Base-by-base conservation (phyloP, 2,113 vertebrate genomes). In the Anolis carolinensis region DNA sequence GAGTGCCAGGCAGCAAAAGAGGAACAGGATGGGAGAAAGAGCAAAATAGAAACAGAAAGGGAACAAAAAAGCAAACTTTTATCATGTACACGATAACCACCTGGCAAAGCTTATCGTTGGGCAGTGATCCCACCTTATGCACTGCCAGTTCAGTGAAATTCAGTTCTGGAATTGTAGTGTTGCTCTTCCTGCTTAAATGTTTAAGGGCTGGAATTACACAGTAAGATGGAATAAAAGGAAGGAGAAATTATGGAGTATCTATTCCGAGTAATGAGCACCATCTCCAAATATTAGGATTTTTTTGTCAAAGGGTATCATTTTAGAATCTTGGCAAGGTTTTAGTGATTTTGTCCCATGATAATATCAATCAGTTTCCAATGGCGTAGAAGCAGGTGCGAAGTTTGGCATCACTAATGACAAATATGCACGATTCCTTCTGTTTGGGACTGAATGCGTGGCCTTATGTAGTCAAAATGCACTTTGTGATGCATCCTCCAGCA, bases 1-100 rank as follows among this genome's bases (percentile, higher is more conserved):
- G 76, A 87, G 70, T 89, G 89, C 86, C 84, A 94, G 89, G 71
- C 20, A 87, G 34, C 70, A 87, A 27, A 88, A 59, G 73, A 9
- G 13, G 18, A 86, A 88, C 91, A 23, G 30, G 7, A 20, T 36
- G 27, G 5, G 14, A 81, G 32, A 72, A 86, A 89, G 52, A 62
- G 10, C 5, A 7, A 23, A 65, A 87, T 81, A 16, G 27, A 83
- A 14, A 44, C 21, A 11, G 77, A 55, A 52, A 7, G 25, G 25
- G 7, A 67, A 0, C 0, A 0, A 85, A 39, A 62, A 34, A 85
- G 13, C 48, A 71, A 39, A 75, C 77, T 74, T 72, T 50, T 68
- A 74, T 78, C 84, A 72, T 6, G 18, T 21, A 76, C 0, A 62
- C 44, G 80, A 73, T 7, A 63, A 39, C n/a, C 76, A 74, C 32